These are phyloP conservation scores for Macrostomum lignano DNA, from an alignment of 1,140 invertebrate genomes.

Conservation along the genomic window DNA sequence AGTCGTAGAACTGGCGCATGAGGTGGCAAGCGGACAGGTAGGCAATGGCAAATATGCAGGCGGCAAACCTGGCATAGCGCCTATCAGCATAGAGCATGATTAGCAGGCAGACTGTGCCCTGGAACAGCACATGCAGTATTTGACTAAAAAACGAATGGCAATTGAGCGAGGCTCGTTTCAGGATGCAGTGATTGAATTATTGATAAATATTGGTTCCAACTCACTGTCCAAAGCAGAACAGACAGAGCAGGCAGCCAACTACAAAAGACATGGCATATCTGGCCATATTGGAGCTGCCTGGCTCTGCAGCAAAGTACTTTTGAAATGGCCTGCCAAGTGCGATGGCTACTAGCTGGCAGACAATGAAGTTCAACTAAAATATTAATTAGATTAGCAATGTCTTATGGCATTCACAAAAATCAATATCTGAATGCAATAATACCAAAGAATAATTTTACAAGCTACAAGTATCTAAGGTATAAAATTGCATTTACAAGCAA, in stretches of 20 bases:
- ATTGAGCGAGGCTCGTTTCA: neutral
- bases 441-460: too few relatives aligned
- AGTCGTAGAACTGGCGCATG: neutral
- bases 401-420: neutral
- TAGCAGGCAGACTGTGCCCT: neutral
- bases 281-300: neutral
- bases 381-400: constrained; percentile 7
- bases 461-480: too few relatives aligned
- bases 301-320: constrained; percentile 2
- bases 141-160: constrained; percentile 8
- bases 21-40: neutral
- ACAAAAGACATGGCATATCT: neutral
- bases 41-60: neutral
- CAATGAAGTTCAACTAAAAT: constrained; percentile 20
- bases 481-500: too few relatives aligned
- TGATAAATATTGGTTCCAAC: constrained; percentile 2
- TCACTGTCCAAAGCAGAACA: constrained; percentile 1
- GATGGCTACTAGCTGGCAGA: constrained; percentile 13
- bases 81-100: constrained; percentile 4
- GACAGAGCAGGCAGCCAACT: constrained; percentile 5
- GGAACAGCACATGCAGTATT: constrained; percentile 6
- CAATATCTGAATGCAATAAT: too few relatives aligned
- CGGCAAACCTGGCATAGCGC: constrained; percentile 2
- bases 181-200: constrained; percentile 4
- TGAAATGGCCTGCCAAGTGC: constrained; percentile 12